Evolutionary conservation across 2,797 vertebrate genomes (phyloP).

Genomic region (Benthosema pterotum): DNA sequence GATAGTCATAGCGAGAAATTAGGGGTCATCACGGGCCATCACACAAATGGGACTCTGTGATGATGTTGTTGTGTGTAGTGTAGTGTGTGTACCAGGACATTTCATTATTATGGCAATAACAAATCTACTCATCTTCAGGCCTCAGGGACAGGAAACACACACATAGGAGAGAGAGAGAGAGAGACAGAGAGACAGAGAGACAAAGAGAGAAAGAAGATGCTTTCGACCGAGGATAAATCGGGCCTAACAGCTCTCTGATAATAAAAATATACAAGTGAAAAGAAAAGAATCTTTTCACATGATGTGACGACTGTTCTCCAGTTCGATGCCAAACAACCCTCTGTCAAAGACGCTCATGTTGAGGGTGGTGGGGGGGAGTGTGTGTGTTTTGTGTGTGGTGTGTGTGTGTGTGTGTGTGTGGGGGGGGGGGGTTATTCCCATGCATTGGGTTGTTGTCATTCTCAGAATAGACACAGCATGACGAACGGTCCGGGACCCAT

Average conservation of each 20-base stretch:
- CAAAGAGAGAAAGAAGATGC: slow-evolving; percentile 3
- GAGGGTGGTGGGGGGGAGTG: no score
- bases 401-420: no score
- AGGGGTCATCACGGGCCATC: slow-evolving; percentile 32
- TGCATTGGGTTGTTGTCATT: slow-evolving; percentile 20
- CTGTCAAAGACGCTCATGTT: neutral
- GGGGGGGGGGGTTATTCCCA: no score
- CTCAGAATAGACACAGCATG: slow-evolving; percentile 24
- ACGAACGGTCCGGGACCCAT: slow-evolving; percentile 8
- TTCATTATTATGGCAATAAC: slow-evolving; percentile 25
- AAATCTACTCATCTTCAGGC: slow-evolving; percentile 20
- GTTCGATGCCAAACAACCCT: neutral
- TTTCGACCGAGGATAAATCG: neutral
- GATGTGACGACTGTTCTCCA: neutral
- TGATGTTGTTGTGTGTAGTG: slow-evolving; percentile 2
- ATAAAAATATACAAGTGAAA: neutral
- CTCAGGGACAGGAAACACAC: slow-evolving; percentile 9
- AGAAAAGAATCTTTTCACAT: slow-evolving; percentile 5
- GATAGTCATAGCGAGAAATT: slow-evolving; percentile 22
- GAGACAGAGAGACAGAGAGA: neutral
- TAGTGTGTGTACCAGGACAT: slow-evolving; percentile 13
- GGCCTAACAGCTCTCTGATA: neutral
- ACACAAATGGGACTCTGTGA: slow-evolving; percentile 17
- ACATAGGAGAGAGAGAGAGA: slow-evolving; percentile 1
- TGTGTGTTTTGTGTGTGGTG: no score